These are phyloP conservation scores for Fukomys damarensis DNA, from an alignment of 2,113 vertebrate genomes.

Conservation along the genomic window DNA sequence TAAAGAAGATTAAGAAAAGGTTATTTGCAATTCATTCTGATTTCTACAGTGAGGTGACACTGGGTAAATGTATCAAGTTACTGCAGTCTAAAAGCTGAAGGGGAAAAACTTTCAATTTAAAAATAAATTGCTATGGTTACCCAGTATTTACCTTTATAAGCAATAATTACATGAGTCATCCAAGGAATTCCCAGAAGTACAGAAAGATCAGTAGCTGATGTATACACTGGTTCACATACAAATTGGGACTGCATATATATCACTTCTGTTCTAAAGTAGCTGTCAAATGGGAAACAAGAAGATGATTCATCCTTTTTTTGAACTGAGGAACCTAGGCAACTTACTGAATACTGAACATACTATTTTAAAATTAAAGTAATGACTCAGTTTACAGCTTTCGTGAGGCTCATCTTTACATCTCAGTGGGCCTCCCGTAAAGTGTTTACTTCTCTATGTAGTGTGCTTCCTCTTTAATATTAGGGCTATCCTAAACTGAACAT, in stretches of 20 bases:
- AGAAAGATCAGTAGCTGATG: slow-evolving; percentile 75
- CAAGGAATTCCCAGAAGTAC: slow-evolving; percentile 80
- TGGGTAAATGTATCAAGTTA: slow-evolving; percentile 57
- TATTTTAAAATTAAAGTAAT: slow-evolving; percentile 85
- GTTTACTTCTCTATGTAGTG: neutral
- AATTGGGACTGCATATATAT: slow-evolving; percentile 67
- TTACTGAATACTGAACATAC: slow-evolving; percentile 78
- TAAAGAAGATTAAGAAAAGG: slow-evolving; percentile 1
- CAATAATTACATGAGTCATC: slow-evolving; percentile 71
- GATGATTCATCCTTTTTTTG: slow-evolving; percentile 84
- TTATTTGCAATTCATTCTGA: slow-evolving; percentile 48
- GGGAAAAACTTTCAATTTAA: slow-evolving; percentile 63
- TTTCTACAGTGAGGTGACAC: slow-evolving; percentile 29
- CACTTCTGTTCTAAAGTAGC: slow-evolving; percentile 77
- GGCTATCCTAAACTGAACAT: slow-evolving; percentile 19
- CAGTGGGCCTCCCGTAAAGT: neutral
- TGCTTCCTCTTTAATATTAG: slow-evolving; percentile 30
- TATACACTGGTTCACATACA: slow-evolving; percentile 76
- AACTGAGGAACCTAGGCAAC: slow-evolving; percentile 83
- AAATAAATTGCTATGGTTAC: slow-evolving; percentile 83
- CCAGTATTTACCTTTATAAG: slow-evolving; percentile 82
- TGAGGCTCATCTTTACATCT: neutral
- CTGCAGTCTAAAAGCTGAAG: slow-evolving; percentile 66
- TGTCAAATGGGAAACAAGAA: slow-evolving; percentile 82
- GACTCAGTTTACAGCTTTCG: slow-evolving; percentile 84